Percentiles rank a stretch among this genome's conserved stretches.
Evolutionary conservation across 2,113 vertebrate species (phyloP).

Genomic region (Motacilla tschutschensis): DNA sequence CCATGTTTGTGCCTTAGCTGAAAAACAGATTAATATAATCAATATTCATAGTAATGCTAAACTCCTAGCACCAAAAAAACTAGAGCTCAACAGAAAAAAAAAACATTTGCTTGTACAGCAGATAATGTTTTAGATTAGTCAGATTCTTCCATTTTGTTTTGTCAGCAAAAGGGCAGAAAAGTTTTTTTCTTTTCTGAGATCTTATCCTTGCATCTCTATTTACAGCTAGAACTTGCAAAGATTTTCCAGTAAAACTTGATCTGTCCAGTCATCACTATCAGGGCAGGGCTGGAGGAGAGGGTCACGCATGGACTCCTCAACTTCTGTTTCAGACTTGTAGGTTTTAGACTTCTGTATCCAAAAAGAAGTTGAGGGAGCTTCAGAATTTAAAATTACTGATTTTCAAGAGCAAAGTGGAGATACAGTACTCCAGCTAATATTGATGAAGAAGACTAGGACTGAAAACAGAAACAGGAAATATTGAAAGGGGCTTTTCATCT

Average conservation of each 20-base stretch:
- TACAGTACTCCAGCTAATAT: background rate
- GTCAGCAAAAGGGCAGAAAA: background rate
- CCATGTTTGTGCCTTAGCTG: background rate
- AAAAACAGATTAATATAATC: background rate
- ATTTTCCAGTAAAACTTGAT: background rate
- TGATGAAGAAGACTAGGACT: background rate
- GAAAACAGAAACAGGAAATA: background rate
- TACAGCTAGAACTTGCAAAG: background rate
- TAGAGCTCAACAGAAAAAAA: background rate
- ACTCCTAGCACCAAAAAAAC: background rate
- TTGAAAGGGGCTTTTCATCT: background rate
- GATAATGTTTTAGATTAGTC: background rate
- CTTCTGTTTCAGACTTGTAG: background rate
- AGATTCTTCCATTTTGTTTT: background rate
- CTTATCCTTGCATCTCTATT: background rate
- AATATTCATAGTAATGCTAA: background rate
- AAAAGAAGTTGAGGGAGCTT: background rate
- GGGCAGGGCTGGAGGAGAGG: background rate
- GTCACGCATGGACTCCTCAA: rapidly evolving
- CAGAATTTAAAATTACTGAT: background rate
- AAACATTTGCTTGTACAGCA: background rate
- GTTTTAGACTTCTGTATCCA: background rate
- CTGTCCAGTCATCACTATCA: background rate
- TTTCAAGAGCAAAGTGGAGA: background rate
- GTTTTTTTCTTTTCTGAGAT: background rate